Percentiles rank a stretch among this genome's conserved stretches.
These are phyloP conservation scores for Camelus dromedarius DNA, from an alignment of 2,113 vertebrate species.

Conservation along the genomic window DNA sequence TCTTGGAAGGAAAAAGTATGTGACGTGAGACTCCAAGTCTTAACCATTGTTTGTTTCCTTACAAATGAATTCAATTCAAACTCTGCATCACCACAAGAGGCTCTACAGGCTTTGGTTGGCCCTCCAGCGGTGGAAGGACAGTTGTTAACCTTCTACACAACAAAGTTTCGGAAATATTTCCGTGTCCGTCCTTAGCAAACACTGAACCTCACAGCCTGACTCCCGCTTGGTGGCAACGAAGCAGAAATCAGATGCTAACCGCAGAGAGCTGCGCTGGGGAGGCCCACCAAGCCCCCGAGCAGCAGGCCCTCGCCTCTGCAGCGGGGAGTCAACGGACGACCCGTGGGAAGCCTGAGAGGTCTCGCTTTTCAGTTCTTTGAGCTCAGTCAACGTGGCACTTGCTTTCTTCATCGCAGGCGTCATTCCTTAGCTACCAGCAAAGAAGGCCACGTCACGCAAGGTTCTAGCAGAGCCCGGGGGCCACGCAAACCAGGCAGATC, in stretches of 20 bases:
- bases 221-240: not conserved
- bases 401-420: not conserved
- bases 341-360: not conserved
- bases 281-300: not conserved
- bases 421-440: not conserved
- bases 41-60: not conserved
- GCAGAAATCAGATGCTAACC: constrained; percentile 14
- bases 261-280: not conserved
- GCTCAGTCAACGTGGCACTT: not conserved
- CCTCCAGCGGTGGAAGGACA: not conserved
- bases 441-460: not conserved
- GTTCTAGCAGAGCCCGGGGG: not conserved
- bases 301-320: not conserved
- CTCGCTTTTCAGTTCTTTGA: not conserved
- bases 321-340: not conserved
- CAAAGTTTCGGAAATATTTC: not conserved
- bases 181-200: not conserved
- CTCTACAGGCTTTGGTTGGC: not conserved
- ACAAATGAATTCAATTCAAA: constrained; percentile 9
- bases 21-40: not conserved
- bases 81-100: not conserved
- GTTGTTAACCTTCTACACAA: not conserved
- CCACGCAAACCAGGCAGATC: not conserved
- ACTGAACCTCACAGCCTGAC: not conserved
- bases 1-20: not conserved